Base-by-base conservation (phyloP, 92 coral and sea anemone genomes). In the Blastomussa wellsi region DNA sequence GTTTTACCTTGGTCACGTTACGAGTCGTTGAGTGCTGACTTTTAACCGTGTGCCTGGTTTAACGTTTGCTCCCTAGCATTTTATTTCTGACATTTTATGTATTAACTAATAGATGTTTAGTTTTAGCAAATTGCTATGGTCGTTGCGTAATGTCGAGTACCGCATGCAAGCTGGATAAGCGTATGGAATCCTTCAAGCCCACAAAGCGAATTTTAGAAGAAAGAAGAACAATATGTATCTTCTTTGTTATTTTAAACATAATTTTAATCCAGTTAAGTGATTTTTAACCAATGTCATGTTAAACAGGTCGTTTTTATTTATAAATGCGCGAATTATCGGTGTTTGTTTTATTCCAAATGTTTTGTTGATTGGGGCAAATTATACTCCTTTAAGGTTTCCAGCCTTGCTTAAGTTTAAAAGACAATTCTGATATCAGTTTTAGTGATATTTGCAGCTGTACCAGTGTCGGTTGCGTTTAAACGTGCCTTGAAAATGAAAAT, bases 311-410 rank as follows among this genome's bases (percentile, higher is more conserved):
- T 29, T 35, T 36, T 31, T 76, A 33, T 49, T 51, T 28, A 76
- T 52, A 53, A 49, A 28, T 33, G n/a, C 41, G 22, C 65, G 48
- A 70, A 38, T 70, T 70, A 70, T 70, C 75, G 42, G 47, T 70
- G 75, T 70, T 70, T 70, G 44, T 22, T 37, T 14, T 70, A 22
- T 20, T 38, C 75, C 29, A 29, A 70, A 70, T 32, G 41, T 33
- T 53, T 48, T 76, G 65, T 49, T 76, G 62, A 76, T 53, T 48
- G 28, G 17, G 62, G 3, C 59, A 29, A 26, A 19, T 33, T 8
- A 48, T 49, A 76, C 38, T 47, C 26, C 13, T 35, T 6, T 11
- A 70, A 33, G 19, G 37, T 4, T 38, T 19, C 2, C 0, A 19
- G 44, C 41, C 6, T 24, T 2, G 17, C 2, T 32, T 33, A 11